phyloP scores from a whole-genome alignment of 53 echinoderm and acorn worm genomes.

The Hippasteria phrygiana region DNA sequence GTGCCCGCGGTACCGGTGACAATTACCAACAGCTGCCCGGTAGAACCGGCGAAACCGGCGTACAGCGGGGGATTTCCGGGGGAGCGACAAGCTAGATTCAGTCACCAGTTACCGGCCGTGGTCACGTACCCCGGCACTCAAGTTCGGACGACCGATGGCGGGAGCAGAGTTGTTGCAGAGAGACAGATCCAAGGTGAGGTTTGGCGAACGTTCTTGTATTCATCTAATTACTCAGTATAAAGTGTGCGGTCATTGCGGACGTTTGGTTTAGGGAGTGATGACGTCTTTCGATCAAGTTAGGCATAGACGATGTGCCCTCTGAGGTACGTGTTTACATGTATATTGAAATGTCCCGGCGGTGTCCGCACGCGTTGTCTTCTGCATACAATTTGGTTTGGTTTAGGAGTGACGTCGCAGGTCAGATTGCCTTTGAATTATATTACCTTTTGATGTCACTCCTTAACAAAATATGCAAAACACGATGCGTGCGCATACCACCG shows the following conservation, averaged over 20 bases:
- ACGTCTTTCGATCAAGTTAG: too few relatives aligned
- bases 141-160: background rate
- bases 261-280: background rate
- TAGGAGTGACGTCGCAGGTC: too few relatives aligned
- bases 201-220: background rate
- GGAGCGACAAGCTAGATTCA: background rate
- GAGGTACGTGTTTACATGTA: too few relatives aligned
- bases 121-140: background rate
- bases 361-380: too few relatives aligned
- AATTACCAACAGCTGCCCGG: background rate
- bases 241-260: too few relatives aligned
- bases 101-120: conserved; percentile 42
- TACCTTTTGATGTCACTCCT: too few relatives aligned
- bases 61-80: background rate
- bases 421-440: too few relatives aligned
- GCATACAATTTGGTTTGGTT: too few relatives aligned
- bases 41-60: background rate
- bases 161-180: background rate
- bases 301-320: too few relatives aligned
- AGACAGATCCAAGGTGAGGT: background rate
- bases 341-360: too few relatives aligned
- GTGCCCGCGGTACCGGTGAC: background rate
- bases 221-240: background rate
- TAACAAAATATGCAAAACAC: too few relatives aligned
- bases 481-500: too few relatives aligned